These are phyloP conservation scores for Sisyra nigra DNA, from an alignment of 2,888 invertebrate genomes.

Conservation along the genomic window DNA sequence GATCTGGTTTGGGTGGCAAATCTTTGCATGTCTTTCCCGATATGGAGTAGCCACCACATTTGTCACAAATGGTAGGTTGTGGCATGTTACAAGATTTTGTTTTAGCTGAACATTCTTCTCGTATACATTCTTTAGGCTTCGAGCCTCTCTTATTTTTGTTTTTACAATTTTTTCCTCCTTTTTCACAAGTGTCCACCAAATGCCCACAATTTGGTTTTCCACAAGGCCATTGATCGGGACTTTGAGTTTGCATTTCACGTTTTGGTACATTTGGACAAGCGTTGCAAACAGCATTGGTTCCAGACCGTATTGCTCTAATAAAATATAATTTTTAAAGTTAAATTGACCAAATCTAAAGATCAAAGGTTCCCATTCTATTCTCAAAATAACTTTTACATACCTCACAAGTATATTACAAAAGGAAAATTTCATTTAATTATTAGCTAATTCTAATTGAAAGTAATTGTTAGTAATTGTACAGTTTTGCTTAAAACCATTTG, in stretches of 20 bases:
- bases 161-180: not conserved
- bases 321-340: too few relatives aligned
- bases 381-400: too few relatives aligned
- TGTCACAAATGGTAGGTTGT: constrained; percentile 1
- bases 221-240: not conserved
- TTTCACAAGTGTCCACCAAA: not conserved
- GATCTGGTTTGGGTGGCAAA: not conserved
- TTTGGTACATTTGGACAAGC: not conserved
- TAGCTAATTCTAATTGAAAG: too few relatives aligned
- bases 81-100: not conserved
- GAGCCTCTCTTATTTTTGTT: not conserved
- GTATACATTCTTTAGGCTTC: not conserved
- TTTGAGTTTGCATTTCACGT: not conserved
- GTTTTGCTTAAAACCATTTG: too few relatives aligned
- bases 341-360: too few relatives aligned
- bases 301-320: too few relatives aligned
- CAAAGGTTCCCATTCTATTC: too few relatives aligned
- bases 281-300: not conserved
- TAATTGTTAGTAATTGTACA: too few relatives aligned
- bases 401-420: too few relatives aligned
- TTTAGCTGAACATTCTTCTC: not conserved
- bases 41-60: constrained; percentile 7
- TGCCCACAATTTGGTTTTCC: not conserved
- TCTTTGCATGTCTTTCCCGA: constrained; percentile 7
- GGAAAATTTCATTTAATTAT: too few relatives aligned